Evolutionary conservation across 64 coral and sea anemone genomes (phyloP), one percentile per base, ranked within the genome.

Genomic region (Montipora foliosa): DNA sequence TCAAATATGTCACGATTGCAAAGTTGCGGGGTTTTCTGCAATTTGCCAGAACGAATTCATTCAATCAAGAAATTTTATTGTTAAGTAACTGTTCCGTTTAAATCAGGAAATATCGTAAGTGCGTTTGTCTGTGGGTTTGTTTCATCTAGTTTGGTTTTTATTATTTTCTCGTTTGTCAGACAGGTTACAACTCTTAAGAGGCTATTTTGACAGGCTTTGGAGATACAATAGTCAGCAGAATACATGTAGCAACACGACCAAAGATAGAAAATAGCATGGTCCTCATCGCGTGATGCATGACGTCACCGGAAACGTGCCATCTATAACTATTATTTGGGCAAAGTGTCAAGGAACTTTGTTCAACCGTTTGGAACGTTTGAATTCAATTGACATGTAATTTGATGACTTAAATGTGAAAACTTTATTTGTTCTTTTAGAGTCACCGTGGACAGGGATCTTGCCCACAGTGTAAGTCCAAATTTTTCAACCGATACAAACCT

Each of bases 401-500:
- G 9, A 15, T 14, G 3, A 64, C 9, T 15, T 64, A 14, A 64
- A 64, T 64, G 60, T 64, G 13, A 64, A 11, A 64, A 64, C 14
- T 64, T 64, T 64, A 64, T 64, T 64, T 64, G 3, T 64, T 80
- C n/a, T 25, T 22, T 80, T n/a, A 80, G 78, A 57, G 49, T 80
- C 48, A 80, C 20, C 49, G 17, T 22, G 49, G 49, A 10, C 50
- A 80, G 78, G 78, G 78, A 24, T 57, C 49, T 55, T 80, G 78
- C 21, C 49, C 15, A 21, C 6, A 80, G 78, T 80, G 78, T 14
- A 80, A n/a, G 15, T 19, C 50, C 8, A 22, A 8, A 9, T 80
- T 20, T 80, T 80, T 57, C 51, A 80, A 80, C 49, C 15, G 78
- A 24, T 80, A 57, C 19, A 80, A 80, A 12, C 78, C 78, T 25